These are phyloP conservation scores for Dichetophora obliterata DNA, from an alignment of 2,888 invertebrate genomes.

Conservation along the genomic window DNA sequence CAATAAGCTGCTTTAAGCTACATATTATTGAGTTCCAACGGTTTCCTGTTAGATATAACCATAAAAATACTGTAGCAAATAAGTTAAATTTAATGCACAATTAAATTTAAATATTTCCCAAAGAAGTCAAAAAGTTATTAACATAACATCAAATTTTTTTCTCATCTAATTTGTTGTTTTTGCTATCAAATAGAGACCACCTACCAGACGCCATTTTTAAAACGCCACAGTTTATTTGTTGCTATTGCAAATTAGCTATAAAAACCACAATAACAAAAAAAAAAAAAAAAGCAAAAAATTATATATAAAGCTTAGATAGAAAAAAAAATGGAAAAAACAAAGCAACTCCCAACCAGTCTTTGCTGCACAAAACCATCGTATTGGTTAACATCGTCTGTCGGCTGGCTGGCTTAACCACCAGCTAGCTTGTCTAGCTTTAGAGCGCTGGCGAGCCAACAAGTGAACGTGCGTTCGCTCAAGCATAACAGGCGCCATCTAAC, in stretches of 20 bases:
- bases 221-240: slow-evolving; percentile 9
- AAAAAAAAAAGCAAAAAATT: slow-evolving; percentile 18
- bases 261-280: slow-evolving; percentile 10
- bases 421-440: not conserved
- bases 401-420: not conserved
- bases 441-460: not conserved
- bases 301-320: slow-evolving; percentile 29
- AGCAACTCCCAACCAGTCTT: slow-evolving; percentile 17
- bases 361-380: slow-evolving; percentile 8
- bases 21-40: too few species aligned
- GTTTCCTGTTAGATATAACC: too few species aligned
- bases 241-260: slow-evolving; percentile 24
- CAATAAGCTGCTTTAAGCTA: too few species aligned
- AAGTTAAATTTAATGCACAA: too few species aligned
- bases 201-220: slow-evolving; percentile 35
- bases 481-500: slow-evolving; percentile 33
- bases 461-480: slow-evolving; percentile 30
- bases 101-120: too few species aligned
- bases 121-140: too few species aligned
- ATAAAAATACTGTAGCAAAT: too few species aligned
- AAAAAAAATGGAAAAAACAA: not conserved
- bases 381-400: slow-evolving; percentile 5
- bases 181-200: slow-evolving; percentile 13
- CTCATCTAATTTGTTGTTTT: not conserved
- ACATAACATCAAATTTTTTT: not conserved